Base-by-base conservation (phyloP, 2,113 vertebrate species). In the Pseudopipra pipra region DNA sequence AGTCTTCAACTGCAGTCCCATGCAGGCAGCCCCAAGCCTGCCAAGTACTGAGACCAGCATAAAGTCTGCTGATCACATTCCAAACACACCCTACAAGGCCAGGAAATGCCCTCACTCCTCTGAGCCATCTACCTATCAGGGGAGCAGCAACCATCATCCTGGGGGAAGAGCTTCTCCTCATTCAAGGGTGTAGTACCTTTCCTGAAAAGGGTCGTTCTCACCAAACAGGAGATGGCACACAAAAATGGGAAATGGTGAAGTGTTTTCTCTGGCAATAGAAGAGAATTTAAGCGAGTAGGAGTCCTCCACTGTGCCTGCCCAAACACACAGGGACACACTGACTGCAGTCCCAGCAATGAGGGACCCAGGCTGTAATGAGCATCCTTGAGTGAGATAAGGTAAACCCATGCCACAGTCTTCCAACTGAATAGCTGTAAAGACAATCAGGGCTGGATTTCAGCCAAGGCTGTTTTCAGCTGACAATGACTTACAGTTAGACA, bases 31-130 rank as follows among this genome's bases (percentile, higher is more conserved):
- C 58, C 59, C 17, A 16, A 33, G 14, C 14, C 23, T 85, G 33
- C 27, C 17, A 12, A 35, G 62, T 21, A 35, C 66, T 35, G 37
- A 24, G 66, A 62, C 30, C 71, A 43, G 47, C 73, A 87, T 21
- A 6, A 37, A 27, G 33, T 37, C 44, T 73, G 24, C 22, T 70
- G 49, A n/a, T 13, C 66, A 19, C 41, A 33, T 24, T 20, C 55
- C 2, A 1, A 41, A n/a, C 0, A 2, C n/a, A 41, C 5, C 31
- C n/a, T 11, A 3, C 1, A 0, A 31, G 55, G 27, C 9, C 9
- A 2, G 1, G 0, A 82, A 70, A 28, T 7, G 4, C 24, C 30
- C 18, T 62, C 23, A 8, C 10, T 86, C 20, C 51, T 43, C 46
- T 10, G 0, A 75, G 31, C 14, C 55, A 65, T 28, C 47, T 15